These are phyloP conservation scores for Gymnodraco acuticeps DNA, from an alignment of 2,797 vertebrate species.

Conservation along the genomic window DNA sequence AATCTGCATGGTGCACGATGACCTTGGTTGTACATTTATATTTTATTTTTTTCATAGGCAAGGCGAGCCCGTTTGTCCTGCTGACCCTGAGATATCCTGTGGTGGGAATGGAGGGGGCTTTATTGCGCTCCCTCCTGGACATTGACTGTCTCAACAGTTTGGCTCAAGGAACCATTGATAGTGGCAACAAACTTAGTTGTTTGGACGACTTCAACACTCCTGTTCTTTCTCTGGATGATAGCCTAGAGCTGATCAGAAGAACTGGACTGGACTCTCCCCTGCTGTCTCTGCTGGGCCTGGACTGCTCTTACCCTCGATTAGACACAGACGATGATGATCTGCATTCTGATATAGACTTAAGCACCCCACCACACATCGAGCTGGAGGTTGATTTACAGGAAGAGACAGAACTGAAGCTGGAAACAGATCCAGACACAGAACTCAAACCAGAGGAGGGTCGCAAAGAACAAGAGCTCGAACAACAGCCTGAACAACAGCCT, in stretches of 20 bases:
- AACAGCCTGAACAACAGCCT: too few relatives aligned
- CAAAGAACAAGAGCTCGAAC: slow-evolving; percentile 26
- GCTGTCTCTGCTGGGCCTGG: slow-evolving; percentile 62
- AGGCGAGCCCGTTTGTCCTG: slow-evolving; percentile 87
- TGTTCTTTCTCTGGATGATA: slow-evolving; percentile 82
- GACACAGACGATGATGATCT: slow-evolving; percentile 1
- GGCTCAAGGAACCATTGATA: slow-evolving; percentile 6
- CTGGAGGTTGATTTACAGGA: slow-evolving; percentile 31
- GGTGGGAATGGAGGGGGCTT: slow-evolving; percentile 82
- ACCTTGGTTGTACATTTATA: background rate
- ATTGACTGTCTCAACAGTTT: slow-evolving; percentile 82
- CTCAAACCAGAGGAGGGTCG: slow-evolving; percentile 43
- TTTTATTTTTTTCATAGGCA: slow-evolving; percentile 75
- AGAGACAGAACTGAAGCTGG: slow-evolving; percentile 9
- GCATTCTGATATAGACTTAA: slow-evolving; percentile 29
- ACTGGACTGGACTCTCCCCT: slow-evolving; percentile 75
- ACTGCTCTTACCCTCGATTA: background rate
- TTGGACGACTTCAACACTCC: slow-evolving; percentile 67
- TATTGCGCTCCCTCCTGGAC: slow-evolving; percentile 88
- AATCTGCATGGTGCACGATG: slow-evolving; percentile 3
- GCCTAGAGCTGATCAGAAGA: slow-evolving; percentile 81
- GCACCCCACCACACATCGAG: slow-evolving; percentile 43
- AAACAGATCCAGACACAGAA: slow-evolving; percentile 9
- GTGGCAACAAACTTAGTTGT: slow-evolving; percentile 66
- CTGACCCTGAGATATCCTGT: slow-evolving; percentile 86